Evolutionary conservation across 2,113 vertebrate genomes (phyloP).

Genomic region (Fukomys damarensis): DNA sequence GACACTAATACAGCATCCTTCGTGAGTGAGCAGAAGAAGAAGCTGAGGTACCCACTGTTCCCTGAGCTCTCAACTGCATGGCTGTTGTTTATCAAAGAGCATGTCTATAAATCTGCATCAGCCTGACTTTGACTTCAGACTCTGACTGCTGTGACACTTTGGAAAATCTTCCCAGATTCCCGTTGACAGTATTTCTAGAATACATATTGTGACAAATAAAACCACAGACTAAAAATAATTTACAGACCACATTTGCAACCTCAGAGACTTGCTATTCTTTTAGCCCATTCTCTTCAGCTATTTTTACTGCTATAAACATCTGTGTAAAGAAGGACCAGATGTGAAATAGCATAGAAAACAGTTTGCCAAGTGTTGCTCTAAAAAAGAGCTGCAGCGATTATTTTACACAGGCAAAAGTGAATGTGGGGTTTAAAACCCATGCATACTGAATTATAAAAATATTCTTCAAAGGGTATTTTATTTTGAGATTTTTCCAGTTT

Average conservation of each 20-base stretch:
- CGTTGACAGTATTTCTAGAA: background rate
- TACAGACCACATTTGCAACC: background rate
- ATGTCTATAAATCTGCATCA: rapidly evolving
- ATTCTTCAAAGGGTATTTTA: background rate
- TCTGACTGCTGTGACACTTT: background rate
- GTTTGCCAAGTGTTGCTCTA: background rate
- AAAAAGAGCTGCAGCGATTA: background rate
- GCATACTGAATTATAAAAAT: background rate
- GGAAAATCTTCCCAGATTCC: background rate
- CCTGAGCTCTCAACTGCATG: rapidly evolving
- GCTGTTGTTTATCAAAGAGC: background rate
- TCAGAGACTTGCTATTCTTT: background rate
- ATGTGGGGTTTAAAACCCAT: conserved; percentile 19
- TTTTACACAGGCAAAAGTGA: conserved; percentile 1
- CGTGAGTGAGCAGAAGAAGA: background rate
- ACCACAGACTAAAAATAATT: background rate
- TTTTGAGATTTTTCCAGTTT: background rate
- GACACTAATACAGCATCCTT: background rate
- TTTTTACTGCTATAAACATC: conserved; percentile 64
- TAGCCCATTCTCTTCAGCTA: conserved; percentile 10
- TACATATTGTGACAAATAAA: background rate
- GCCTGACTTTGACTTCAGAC: background rate
- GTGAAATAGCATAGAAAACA: conserved; percentile 42
- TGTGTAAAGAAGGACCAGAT: conserved; percentile 59
- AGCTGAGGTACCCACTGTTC: background rate